A percentile compares a stretch with the other conserved stretches of the same genome.
Conservation (phyloP, 2,113 vertebrate genomes). For the Antidorcas marsupialis region DNA sequence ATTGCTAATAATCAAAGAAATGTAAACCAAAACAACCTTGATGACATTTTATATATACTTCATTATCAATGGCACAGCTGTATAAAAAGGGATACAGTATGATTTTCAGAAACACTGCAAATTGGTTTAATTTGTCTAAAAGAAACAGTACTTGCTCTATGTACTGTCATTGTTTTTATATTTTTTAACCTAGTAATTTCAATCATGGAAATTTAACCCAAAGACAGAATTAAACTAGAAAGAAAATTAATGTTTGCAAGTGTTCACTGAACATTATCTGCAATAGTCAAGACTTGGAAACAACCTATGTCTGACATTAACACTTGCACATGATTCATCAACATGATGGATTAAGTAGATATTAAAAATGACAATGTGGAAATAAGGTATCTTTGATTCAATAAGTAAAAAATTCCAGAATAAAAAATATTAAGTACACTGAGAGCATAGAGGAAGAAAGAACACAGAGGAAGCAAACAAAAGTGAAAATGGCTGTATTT, state of each 20-base stretch:
- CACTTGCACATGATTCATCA: neutral
- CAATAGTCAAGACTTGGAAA: neutral
- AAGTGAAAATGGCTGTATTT: neutral
- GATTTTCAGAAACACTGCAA: neutral
- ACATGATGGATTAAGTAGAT: neutral
- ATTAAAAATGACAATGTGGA: neutral
- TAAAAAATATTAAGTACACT: neutral
- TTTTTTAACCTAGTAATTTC: neutral
- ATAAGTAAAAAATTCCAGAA: neutral
- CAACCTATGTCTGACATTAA: neutral
- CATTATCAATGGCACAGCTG: neutral
- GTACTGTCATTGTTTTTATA: neutral
- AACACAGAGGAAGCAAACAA: neutral
- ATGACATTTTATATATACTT: neutral
- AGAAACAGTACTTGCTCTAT: neutral
- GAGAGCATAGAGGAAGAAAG: neutral
- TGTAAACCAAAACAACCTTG: neutral
- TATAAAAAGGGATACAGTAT: neutral
- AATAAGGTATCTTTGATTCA: neutral
- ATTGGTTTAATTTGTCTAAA: neutral
- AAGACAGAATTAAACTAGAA: neutral
- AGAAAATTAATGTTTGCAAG: neutral
- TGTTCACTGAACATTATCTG: neutral
- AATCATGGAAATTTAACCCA: neutral
- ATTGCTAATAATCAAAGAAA: neutral